Conservation (phyloP, 2,797 vertebrate species). For the Falco novaeseelandiae region DNA sequence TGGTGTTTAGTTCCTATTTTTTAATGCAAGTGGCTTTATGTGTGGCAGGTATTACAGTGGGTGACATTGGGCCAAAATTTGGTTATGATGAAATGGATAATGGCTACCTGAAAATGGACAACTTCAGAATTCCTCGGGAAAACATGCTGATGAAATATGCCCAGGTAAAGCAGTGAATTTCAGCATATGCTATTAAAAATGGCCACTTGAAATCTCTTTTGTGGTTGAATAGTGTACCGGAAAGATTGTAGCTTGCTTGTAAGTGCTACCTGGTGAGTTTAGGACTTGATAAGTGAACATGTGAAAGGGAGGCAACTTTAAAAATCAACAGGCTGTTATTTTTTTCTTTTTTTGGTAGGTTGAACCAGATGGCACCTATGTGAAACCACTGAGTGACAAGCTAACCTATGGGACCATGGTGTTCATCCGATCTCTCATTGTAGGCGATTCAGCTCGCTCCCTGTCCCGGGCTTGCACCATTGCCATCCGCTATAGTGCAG, state of each 20-base stretch:
- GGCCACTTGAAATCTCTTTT: neutral
- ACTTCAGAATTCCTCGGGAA: slow-evolving; percentile 90
- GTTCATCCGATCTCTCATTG: slow-evolving; percentile 92
- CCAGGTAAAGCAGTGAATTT: slow-evolving; percentile 80
- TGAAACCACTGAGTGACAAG: slow-evolving; percentile 92
- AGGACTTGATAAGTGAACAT: neutral
- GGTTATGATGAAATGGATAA: slow-evolving; percentile 96
- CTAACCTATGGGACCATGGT: slow-evolving; percentile 98
- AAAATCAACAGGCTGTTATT: neutral
- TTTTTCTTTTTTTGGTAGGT: slow-evolving; percentile 77
- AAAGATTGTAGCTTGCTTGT: neutral
- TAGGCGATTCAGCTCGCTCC: slow-evolving; percentile 82
- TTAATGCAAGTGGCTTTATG: neutral
- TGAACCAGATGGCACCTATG: slow-evolving; percentile 91
- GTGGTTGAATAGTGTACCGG: neutral
- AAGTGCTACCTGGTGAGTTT: neutral
- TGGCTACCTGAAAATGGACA: slow-evolving; percentile 94
- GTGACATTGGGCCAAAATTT: slow-evolving; percentile 98
- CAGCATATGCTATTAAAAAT: neutral
- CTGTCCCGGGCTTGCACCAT: slow-evolving; percentile 91
- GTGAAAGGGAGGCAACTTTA: neutral
- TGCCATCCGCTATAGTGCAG: slow-evolving; percentile 92
- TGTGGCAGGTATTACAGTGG: slow-evolving; percentile 85
- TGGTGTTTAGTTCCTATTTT: neutral
- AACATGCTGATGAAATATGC: slow-evolving; percentile 99